These are phyloP conservation scores for Drosophila ambigua DNA, from an alignment of 1,140 invertebrate species.

Conservation along the genomic window DNA sequence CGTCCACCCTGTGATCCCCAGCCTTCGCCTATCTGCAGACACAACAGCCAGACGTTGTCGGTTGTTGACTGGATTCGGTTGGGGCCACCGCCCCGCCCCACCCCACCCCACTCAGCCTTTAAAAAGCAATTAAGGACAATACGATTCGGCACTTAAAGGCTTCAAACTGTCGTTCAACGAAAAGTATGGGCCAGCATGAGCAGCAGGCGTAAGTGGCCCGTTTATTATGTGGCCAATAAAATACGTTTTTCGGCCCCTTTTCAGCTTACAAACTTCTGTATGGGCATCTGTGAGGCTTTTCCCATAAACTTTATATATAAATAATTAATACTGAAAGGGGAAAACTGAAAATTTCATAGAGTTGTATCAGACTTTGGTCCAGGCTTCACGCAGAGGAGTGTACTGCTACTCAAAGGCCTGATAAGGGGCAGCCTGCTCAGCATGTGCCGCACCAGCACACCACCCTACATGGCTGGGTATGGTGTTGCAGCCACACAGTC, in stretches of 20 bases:
- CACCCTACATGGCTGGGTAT: neutral
- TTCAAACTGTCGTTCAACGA: constrained; percentile 29
- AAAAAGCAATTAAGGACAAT: constrained; percentile 71
- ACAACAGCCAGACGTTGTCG: constrained; percentile 24
- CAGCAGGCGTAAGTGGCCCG: constrained; percentile 14
- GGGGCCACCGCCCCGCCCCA: constrained; percentile 22
- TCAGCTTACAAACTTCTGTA: too few species aligned
- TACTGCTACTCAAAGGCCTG: constrained; percentile 13
- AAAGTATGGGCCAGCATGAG: neutral
- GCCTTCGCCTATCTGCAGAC: constrained; percentile 5
- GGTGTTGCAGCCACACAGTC: constrained; percentile 1
- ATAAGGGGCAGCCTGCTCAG: constrained; percentile 35
- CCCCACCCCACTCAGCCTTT: constrained; percentile 56
- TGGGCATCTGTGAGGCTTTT: neutral
- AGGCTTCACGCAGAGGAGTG: neutral
- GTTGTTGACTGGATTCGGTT: constrained; percentile 34
- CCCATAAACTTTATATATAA: constrained; percentile 31
- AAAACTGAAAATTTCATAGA: constrained; percentile 31
- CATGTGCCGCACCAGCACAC: constrained; percentile 3
- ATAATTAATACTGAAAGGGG: constrained; percentile 26
- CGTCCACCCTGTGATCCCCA: constrained; percentile 25
- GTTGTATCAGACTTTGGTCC: constrained; percentile 15
- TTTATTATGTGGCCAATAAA: constrained; percentile 47
- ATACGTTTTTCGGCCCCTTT: constrained; percentile 13
- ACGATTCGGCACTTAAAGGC: constrained; percentile 47